Percentiles rank a stretch among this genome's conserved stretches.
These are phyloP conservation scores for Tholera decimalis DNA, from an alignment of 2,888 invertebrate species.

Conservation along the genomic window DNA sequence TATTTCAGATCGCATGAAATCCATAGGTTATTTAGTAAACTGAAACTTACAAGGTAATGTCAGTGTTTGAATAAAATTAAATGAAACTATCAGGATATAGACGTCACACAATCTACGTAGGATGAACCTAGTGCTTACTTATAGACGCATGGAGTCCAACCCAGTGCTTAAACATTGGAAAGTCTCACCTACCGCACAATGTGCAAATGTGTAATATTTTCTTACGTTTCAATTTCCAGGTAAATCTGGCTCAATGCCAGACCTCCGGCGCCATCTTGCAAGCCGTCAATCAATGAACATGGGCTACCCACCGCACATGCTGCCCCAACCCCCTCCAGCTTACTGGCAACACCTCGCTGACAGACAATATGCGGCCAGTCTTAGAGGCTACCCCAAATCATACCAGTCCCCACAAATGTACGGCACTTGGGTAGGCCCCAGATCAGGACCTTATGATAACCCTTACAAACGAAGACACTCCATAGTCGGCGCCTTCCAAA, in stretches of 20 bases:
- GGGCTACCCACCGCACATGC: slow-evolving; percentile 82
- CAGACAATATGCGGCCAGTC: slow-evolving; percentile 85
- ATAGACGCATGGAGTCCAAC: too few relatives aligned
- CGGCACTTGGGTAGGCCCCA: slow-evolving; percentile 88
- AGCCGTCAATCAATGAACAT: slow-evolving; percentile 83
- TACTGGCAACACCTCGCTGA: slow-evolving; percentile 89
- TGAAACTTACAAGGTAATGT: too few relatives aligned
- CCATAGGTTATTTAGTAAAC: too few relatives aligned
- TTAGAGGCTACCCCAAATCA: slow-evolving; percentile 84
- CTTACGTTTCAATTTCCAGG: slow-evolving; percentile 73
- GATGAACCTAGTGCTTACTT: too few relatives aligned
- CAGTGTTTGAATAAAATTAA: too few relatives aligned
- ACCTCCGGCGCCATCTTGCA: slow-evolving; percentile 86
- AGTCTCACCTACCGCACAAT: too few relatives aligned
- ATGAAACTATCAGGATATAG: too few relatives aligned
- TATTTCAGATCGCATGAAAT: too few relatives aligned
- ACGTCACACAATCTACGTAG: too few relatives aligned
- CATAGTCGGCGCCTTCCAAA: slow-evolving; percentile 88
- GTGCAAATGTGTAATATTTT: too few relatives aligned
- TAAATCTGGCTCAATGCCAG: slow-evolving; percentile 90
- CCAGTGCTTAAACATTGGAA: too few relatives aligned
- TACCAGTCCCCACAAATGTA: slow-evolving; percentile 80
- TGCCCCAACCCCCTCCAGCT: slow-evolving; percentile 84
- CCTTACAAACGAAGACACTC: slow-evolving; percentile 91
- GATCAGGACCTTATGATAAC: slow-evolving; percentile 88